These are phyloP conservation scores for Panurus biarmicus DNA, from an alignment of 2,113 vertebrate species.

Conservation along the genomic window DNA sequence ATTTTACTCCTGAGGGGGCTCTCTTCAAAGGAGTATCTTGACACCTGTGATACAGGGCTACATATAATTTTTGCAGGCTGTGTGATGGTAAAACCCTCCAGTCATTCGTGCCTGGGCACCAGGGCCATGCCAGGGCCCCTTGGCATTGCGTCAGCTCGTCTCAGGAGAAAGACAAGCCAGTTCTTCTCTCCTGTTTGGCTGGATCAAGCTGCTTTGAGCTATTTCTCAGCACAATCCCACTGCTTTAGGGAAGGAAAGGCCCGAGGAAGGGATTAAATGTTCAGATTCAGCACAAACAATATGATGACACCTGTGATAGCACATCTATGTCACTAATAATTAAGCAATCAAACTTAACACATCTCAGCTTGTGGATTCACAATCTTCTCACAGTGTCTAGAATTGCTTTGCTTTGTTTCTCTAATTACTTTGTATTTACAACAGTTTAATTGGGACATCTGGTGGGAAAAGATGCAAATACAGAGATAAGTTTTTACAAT, in stretches of 20 bases:
- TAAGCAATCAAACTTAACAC: not conserved
- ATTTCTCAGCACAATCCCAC: not conserved
- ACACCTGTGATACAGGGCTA: not conserved
- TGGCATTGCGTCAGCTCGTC: rapidly evolving
- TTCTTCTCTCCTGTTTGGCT: not conserved
- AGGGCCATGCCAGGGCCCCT: not conserved
- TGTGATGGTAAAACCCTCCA: not conserved
- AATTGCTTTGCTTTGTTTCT: not conserved
- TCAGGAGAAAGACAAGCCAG: not conserved
- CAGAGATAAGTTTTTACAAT: not conserved
- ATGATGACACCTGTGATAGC: not conserved
- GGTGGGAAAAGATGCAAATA: not conserved
- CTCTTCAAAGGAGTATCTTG: not conserved
- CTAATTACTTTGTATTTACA: not conserved
- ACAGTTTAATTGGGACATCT: not conserved
- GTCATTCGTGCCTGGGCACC: not conserved
- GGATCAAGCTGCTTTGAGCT: not conserved
- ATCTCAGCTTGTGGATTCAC: not conserved
- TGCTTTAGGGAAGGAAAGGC: not conserved
- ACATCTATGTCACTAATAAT: not conserved
- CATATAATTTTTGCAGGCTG: rapidly evolving
- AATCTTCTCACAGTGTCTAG: not conserved
- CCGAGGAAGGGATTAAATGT: not conserved
- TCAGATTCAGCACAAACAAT: not conserved
- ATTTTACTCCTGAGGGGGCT: not conserved